These are phyloP conservation scores for Zoanthus sansibaricus DNA, from an alignment of 92 coral and sea anemone species.

Conservation along the genomic window DNA sequence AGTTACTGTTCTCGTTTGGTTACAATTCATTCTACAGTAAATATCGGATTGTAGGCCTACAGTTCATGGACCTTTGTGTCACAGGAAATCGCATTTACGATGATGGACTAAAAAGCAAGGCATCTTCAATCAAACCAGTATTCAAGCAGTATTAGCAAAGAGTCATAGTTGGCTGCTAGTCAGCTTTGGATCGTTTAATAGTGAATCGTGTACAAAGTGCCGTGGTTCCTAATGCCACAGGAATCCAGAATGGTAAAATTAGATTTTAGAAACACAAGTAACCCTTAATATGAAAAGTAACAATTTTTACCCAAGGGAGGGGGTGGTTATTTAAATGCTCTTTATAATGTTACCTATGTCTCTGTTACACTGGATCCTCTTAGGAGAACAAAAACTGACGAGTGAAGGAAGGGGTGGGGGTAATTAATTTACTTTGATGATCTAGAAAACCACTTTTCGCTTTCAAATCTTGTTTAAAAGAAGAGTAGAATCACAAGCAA, in stretches of 20 bases:
- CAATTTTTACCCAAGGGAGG: background rate
- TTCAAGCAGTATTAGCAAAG: background rate
- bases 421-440: too few relatives aligned
- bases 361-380: background rate
- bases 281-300: background rate
- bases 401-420: background rate
- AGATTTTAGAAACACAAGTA: background rate
- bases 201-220: constrained; percentile 9
- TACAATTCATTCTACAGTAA: background rate
- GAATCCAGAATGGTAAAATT: background rate
- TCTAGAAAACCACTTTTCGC: too few relatives aligned
- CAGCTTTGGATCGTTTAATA: background rate
- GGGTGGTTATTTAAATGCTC: background rate
- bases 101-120: background rate
- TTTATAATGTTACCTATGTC: background rate
- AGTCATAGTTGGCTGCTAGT: background rate
- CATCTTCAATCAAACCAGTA: background rate
- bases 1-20: background rate
- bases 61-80: background rate
- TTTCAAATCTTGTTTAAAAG: background rate
- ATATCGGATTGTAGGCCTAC: background rate
- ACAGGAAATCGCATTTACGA: background rate
- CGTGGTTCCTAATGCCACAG: background rate
- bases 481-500: background rate
- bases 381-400: background rate